Evolutionary conservation across 2,888 invertebrate genomes (phyloP).

Genomic region (Ennomos quercinarius): DNA sequence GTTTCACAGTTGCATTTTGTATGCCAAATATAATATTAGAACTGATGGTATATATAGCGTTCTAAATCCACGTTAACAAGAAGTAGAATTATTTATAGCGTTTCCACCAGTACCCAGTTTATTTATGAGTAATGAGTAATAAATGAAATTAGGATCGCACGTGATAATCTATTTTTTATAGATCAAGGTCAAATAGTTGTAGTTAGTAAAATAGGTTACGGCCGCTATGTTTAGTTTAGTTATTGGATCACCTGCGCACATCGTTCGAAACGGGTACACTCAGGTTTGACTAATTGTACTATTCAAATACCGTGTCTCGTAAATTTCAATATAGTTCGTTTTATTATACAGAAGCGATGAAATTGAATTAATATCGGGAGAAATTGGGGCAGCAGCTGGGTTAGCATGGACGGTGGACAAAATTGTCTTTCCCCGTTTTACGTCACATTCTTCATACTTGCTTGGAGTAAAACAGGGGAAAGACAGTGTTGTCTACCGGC

Average conservation of each 20-base stretch:
- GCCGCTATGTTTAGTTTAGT: slow-evolving; percentile 34
- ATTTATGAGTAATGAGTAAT: background rate
- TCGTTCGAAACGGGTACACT: slow-evolving; percentile 11
- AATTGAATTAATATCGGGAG: slow-evolving; percentile 18
- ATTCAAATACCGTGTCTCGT: slow-evolving; percentile 16
- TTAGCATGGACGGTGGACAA: too few relatives aligned
- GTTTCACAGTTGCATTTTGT: too few relatives aligned
- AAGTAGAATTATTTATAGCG: too few relatives aligned
- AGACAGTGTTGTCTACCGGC: too few relatives aligned
- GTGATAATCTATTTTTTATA: slow-evolving; percentile 41
- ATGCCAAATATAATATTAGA: too few relatives aligned
- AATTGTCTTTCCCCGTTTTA: too few relatives aligned
- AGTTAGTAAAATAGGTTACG: slow-evolving; percentile 44
- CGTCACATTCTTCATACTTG: too few relatives aligned
- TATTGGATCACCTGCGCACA: slow-evolving; percentile 35
- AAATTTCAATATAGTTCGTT: slow-evolving; percentile 13
- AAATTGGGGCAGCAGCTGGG: slow-evolving; percentile 11
- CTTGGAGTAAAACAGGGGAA: too few relatives aligned
- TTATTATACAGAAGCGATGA: slow-evolving; percentile 7
- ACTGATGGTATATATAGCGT: too few relatives aligned
- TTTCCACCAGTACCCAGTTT: too few relatives aligned
- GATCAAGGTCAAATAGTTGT: slow-evolving; percentile 45
- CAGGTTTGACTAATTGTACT: slow-evolving; percentile 16
- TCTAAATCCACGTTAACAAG: too few relatives aligned
- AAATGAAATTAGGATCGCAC: slow-evolving; percentile 24